These are phyloP conservation scores for Tribolium madens DNA, from an alignment of 1,140 invertebrate species.

Conservation along the genomic window DNA sequence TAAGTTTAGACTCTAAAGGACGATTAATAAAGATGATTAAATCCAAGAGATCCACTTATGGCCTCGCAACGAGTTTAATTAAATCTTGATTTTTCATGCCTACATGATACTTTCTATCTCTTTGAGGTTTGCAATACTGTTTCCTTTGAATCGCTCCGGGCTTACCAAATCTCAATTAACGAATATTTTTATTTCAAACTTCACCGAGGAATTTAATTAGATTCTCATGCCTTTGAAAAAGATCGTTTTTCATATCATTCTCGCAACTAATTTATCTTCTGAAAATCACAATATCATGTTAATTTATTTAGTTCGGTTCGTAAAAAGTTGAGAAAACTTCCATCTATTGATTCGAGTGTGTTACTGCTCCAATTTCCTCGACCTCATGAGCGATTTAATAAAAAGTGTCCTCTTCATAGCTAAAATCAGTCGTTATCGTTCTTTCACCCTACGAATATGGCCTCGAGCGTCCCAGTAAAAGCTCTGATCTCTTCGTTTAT, in stretches of 20 bases:
- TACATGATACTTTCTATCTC: neutral
- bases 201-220: neutral
- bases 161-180: no score
- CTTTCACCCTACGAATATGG: neutral
- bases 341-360: neutral
- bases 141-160: neutral
- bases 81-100: neutral
- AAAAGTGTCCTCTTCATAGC: slow-evolving; percentile 20
- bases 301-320: no score
- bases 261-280: neutral
- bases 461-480: neutral
- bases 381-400: slow-evolving; percentile 18
- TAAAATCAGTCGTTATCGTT: slow-evolving; percentile 24
- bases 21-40: neutral
- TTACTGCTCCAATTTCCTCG: neutral
- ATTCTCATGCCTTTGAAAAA: neutral
- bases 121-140: neutral
- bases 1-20: neutral
- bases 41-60: neutral
- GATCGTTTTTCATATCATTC: neutral
- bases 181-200: no score
- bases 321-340: no score
- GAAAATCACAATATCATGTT: no score
- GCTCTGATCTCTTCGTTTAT: neutral
- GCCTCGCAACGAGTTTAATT: neutral